Base-by-base conservation (phyloP, 2,797 vertebrate species). In the Tadarida brasiliensis region DNA sequence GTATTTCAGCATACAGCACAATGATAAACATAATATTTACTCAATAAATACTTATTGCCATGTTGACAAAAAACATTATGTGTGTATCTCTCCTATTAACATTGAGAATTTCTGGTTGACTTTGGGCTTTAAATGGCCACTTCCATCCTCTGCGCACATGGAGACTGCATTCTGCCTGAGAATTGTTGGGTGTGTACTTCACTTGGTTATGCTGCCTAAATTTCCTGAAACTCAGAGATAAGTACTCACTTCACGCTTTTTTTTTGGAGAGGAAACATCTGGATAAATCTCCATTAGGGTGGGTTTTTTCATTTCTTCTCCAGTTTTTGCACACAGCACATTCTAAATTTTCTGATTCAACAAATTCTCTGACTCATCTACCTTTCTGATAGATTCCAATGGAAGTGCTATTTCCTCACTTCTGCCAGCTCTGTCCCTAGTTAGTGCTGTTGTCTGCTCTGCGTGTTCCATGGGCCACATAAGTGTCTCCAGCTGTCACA, bases 331-430 rank as follows among this genome's bases (percentile, higher is more conserved):
- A 77, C 24, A 78, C 7, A 26, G 49, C 44, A n/a, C 15, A 54
- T 74, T 77, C 28, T n/a, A 15, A 82, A 93, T 85, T 39, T 93
- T 93, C 71, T 33, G 30, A 51, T 80, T 74, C 39, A 61, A 78
- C 24, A 44, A 11, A 63, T 77, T 73, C 82, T 95, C 33, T 56
- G 78, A 82, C 70, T 85, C 30, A 9, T 86, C 80, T 19, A 67
- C 49, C 30, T 90, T 63, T 67, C 67, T 61, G 70, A 83, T 39
- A 30, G 57, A 56, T 61, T 67, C 77, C 33, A 3, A 7, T 14
- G 39, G 65, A 88, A 26, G 51, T 3, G 71, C 22, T 61, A 12
- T 65, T 71, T 77, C 30, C 68, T 90, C 6, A n/a, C 51, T 84
- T 68, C 44, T 63, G 28, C 8, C 3, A 17, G 49, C 24, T 68